A percentile compares a stretch with the other conserved stretches of the same genome.
Conservation (phyloP, 1,140 invertebrate genomes). For the Apis laboriosa region DNA sequence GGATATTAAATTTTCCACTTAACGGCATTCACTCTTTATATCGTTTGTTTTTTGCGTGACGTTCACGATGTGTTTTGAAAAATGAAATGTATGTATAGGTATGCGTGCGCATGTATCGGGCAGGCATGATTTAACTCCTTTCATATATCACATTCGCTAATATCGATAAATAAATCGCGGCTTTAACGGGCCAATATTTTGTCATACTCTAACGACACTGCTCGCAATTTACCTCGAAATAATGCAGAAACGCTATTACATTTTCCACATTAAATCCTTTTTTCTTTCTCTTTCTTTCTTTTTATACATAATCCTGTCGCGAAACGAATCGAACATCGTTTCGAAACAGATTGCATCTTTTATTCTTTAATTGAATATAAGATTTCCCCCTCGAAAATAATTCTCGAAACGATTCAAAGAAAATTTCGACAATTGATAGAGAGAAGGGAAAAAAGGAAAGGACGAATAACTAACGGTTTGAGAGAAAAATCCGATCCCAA, state of each 20-base stretch:
- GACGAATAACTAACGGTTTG: no score
- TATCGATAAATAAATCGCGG: constrained; percentile 44
- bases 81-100: constrained; percentile 33
- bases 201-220: constrained; percentile 14
- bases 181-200: constrained; percentile 45
- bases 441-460: no score
- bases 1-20: constrained; percentile 52
- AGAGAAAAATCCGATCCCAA: no score
- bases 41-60: constrained; percentile 37
- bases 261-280: background rate
- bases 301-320: no score
- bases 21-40: constrained; percentile 38
- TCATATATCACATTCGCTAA: constrained; percentile 45
- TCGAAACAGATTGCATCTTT: no score
- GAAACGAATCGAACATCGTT: no score
- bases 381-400: no score
- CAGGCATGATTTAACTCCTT: constrained; percentile 40
- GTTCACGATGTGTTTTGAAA: constrained; percentile 38
- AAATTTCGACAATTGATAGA: no score
- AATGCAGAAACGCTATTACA: constrained; percentile 8
- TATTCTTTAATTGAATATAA: no score
- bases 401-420: no score
- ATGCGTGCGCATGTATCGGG: background rate
- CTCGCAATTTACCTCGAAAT: constrained; percentile 34
- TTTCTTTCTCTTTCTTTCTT: background rate